phyloP scores from a whole-genome alignment of 2,888 invertebrate genomes.

The Cataglyphis livida region DNA sequence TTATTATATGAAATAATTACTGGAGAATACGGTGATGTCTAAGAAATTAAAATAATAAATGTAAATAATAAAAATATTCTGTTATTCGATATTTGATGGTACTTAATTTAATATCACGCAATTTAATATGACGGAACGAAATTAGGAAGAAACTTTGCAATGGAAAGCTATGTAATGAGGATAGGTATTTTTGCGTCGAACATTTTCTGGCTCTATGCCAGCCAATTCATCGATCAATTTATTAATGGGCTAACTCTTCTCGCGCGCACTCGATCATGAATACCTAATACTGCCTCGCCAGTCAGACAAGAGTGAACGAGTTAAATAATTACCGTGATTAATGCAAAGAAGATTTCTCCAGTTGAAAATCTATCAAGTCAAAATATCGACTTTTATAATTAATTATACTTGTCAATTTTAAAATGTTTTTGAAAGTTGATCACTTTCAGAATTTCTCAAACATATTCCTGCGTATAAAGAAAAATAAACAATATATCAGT shows the following conservation, averaged over 20 bases:
- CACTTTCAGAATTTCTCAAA: not conserved
- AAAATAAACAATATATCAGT: not conserved
- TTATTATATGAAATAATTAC: too few relatives aligned
- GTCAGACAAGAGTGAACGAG: slow-evolving; percentile 62
- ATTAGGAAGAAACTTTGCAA: not conserved
- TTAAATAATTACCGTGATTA: slow-evolving; percentile 68
- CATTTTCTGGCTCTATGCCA: slow-evolving; percentile 51
- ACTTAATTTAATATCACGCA: not conserved
- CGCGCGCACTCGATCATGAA: slow-evolving; percentile 70
- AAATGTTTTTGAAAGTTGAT: not conserved
- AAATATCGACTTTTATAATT: slow-evolving; percentile 35
- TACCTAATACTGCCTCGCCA: slow-evolving; percentile 64
- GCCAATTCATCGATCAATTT: slow-evolving; percentile 73
- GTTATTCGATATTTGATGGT: not conserved
- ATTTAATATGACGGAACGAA: not conserved
- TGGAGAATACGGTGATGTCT: not conserved
- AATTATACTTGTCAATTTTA: slow-evolving; percentile 40
- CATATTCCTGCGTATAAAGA: not conserved
- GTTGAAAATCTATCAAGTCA: slow-evolving; percentile 18
- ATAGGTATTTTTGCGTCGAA: slow-evolving; percentile 50
- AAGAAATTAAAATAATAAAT: not conserved
- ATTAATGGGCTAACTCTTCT: slow-evolving; percentile 68
- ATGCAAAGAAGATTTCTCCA: slow-evolving; percentile 55
- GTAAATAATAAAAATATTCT: not conserved
- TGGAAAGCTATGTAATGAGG: slow-evolving; percentile 29